Evolutionary conservation across 1,140 invertebrate species (phyloP), one percentile per base, ranked within the genome.

Genomic region (Drosophila simulans): DNA sequence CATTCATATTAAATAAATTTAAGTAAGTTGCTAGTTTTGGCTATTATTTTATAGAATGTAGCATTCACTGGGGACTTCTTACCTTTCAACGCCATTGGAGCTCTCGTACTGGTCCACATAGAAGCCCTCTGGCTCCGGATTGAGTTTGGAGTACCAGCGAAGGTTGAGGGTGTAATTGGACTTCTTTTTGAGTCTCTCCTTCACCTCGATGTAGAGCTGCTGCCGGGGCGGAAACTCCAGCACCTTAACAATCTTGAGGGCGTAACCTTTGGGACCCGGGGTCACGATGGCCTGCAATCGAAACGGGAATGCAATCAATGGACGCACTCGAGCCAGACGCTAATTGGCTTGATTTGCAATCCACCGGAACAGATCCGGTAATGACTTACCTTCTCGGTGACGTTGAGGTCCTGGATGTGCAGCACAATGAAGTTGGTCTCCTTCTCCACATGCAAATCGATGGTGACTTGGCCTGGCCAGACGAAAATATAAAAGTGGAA

Each of bases 381-480:
- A 12, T 11, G 25, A 90, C 92, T 93, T 74, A 96, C 96, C 90
- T 97, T 95, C 90, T 97, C 96, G 5, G 95, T 96, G 66, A 99
- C 96, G 90, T 97, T 97, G 92, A 99, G 94, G 88, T 98, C 96
- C 91, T 97, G 95, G 80, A 95, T 95, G 93, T 99, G 98, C 66
- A 99, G 94, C 60, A 99, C 96, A 85, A 99, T 95, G 92, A 97
- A 98, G 90, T 96, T 95, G 37, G 97, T 97, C 84, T 97, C 96
- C 91, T 96, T 94, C 80, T 96, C 95, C 46, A 98, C 96, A 81
- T 95, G 94, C 90, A 97, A 95, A 93, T 97, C 96, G 91, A 97
- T 97, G 46, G 95, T 96, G 31, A 97, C 96, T 94, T 97, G 96
- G 73, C 96, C 96, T 97, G 69, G 17, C 27, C 45, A 35, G 52